Evolutionary conservation across 2,888 invertebrate genomes (phyloP).

Genomic region (Calameuta pallipes): DNA sequence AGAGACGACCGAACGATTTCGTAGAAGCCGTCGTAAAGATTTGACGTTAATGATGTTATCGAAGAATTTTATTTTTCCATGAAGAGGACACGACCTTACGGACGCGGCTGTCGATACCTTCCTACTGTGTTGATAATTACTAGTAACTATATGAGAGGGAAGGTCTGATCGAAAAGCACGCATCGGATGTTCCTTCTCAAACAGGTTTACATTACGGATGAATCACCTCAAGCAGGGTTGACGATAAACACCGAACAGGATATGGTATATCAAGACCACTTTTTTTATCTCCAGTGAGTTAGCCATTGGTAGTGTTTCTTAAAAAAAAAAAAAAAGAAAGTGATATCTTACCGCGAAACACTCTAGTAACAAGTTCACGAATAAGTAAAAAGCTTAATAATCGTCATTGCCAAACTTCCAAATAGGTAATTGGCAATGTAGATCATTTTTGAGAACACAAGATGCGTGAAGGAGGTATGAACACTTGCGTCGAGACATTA

Average conservation of each 20-base stretch:
- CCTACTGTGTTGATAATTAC: not conserved
- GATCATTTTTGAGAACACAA: not conserved
- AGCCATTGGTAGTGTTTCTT: not conserved
- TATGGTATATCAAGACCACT: not conserved
- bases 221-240: not conserved
- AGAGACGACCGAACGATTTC: not conserved
- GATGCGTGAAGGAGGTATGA: not conserved
- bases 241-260: not conserved
- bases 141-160: not conserved
- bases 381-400: not conserved
- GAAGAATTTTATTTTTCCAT: not conserved
- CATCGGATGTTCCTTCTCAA: not conserved
- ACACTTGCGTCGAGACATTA: not conserved
- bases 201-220: not conserved
- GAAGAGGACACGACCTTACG: not conserved
- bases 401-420: not conserved
- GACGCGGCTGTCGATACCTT: not conserved
- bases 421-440: not conserved
- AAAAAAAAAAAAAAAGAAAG: not conserved
- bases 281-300: not conserved
- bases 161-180: not conserved
- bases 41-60: not conserved
- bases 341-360: not conserved
- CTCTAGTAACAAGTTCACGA: not conserved
- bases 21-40: not conserved